phyloP scores from a whole-genome alignment of 2,888 invertebrate species.

The Carterocephalus palaemon region DNA sequence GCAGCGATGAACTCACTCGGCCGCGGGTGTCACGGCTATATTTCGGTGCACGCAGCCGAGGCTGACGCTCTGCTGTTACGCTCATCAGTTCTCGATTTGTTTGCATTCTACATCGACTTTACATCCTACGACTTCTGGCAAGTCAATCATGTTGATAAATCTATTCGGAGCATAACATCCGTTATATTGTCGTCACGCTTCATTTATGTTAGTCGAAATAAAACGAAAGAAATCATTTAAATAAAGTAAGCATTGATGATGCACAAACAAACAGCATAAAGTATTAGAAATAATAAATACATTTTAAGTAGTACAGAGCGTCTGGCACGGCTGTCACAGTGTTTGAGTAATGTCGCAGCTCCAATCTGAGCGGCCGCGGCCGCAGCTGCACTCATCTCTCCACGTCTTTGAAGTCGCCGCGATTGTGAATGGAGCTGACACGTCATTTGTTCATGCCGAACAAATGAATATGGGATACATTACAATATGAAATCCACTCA shows the following conservation, averaged over 20 bases:
- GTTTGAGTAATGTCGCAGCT: conserved; percentile 35
- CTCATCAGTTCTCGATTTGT: conserved; percentile 48
- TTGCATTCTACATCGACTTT: conserved; percentile 39
- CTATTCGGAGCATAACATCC: neutral
- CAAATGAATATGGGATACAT: conserved; percentile 11
- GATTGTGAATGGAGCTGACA: conserved; percentile 31
- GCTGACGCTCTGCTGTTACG: conserved; percentile 64
- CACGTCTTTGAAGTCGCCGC: conserved; percentile 33
- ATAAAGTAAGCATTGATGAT: no score
- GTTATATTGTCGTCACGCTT: no score
- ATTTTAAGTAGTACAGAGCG: conserved; percentile 10
- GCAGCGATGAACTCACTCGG: conserved; percentile 24
- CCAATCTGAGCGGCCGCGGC: conserved; percentile 32
- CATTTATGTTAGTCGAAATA: no score
- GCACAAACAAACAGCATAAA: no score
- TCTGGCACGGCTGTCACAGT: conserved; percentile 33
- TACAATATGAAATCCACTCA: conserved; percentile 11
- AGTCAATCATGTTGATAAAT: conserved; percentile 39
- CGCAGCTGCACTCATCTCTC: conserved; percentile 30
- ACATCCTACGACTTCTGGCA: conserved; percentile 40
- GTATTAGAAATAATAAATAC: neutral
- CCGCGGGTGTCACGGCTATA: conserved; percentile 13
- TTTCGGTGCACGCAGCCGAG: conserved; percentile 31
- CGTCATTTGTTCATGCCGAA: conserved; percentile 28
- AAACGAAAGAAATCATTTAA: no score